phyloP scores from a whole-genome alignment of 2,797 vertebrate genomes.

The Glyptemys insculpta region DNA sequence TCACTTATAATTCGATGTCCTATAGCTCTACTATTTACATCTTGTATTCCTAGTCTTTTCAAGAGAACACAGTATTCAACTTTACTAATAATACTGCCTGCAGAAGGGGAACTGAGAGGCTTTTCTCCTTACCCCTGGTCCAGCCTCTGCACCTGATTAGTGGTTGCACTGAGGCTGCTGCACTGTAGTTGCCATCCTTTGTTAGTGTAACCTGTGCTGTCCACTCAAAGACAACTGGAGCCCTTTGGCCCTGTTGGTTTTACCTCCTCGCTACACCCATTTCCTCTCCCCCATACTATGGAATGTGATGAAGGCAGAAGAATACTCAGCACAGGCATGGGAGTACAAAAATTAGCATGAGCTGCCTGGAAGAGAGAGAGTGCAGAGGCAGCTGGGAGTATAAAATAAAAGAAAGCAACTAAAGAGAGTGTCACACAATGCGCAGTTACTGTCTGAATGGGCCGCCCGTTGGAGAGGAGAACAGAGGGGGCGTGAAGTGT shows the following conservation, averaged over 20 bases:
- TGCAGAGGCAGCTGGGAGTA: background rate
- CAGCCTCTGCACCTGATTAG: background rate
- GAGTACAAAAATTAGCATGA: background rate
- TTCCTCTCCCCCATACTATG: background rate
- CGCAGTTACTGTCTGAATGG: background rate
- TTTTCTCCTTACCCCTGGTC: slow-evolving; percentile 12
- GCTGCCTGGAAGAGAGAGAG: background rate
- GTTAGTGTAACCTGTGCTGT: background rate
- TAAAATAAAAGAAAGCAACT: slow-evolving; percentile 42
- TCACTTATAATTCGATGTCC: slow-evolving; percentile 12
- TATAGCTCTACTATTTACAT: slow-evolving; percentile 49
- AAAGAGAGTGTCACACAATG: slow-evolving; percentile 1
- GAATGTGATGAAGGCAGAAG: slow-evolving; percentile 42
- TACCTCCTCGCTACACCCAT: background rate
- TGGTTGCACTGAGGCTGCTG: background rate
- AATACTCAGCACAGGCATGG: background rate
- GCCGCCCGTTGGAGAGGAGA: background rate
- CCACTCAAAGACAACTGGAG: background rate
- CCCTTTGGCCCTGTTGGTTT: background rate
- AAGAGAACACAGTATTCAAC: slow-evolving; percentile 5
- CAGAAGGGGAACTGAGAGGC: background rate
- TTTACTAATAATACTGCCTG: slow-evolving; percentile 44
- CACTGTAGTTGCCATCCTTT: background rate
- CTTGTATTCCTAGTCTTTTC: slow-evolving; percentile 5
- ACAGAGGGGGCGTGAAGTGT: background rate